phyloP scores from a whole-genome alignment of 2,113 vertebrate species.

The Zapornia atra region DNA sequence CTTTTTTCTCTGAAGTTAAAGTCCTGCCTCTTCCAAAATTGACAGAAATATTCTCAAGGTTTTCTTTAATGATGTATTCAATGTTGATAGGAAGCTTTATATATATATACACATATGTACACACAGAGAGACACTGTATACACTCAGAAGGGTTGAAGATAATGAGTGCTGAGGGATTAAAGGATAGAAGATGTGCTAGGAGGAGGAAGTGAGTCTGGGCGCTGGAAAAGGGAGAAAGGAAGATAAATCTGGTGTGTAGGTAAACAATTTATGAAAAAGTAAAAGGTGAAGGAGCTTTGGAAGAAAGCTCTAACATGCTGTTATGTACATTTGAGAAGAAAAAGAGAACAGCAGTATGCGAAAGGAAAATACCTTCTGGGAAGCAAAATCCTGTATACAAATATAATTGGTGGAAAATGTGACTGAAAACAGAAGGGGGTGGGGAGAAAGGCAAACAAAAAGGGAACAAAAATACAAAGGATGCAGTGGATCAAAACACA shows the following conservation, averaged over 20 bases:
- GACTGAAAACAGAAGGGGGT: background rate
- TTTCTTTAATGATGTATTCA: background rate
- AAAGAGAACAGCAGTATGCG: background rate
- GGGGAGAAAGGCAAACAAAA: background rate
- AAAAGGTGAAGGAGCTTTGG: background rate
- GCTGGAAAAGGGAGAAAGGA: background rate
- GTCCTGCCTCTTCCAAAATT: background rate
- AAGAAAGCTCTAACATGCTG: background rate
- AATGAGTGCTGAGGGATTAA: background rate
- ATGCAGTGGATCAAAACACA: background rate
- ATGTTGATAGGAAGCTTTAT: background rate
- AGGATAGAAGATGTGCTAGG: background rate
- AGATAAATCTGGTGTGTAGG: background rate
- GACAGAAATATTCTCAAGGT: background rate
- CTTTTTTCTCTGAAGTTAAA: background rate
- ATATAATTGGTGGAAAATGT: background rate
- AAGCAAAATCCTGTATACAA: background rate
- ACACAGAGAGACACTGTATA: background rate
- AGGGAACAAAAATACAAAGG: background rate
- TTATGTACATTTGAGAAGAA: background rate
- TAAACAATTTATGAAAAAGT: background rate
- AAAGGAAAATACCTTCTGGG: background rate
- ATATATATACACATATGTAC: too few relatives aligned
- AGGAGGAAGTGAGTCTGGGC: background rate
- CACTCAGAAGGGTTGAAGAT: background rate